phyloP scores from a whole-genome alignment of 1,140 invertebrate genomes.

The Cataglyphis hispanica region DNA sequence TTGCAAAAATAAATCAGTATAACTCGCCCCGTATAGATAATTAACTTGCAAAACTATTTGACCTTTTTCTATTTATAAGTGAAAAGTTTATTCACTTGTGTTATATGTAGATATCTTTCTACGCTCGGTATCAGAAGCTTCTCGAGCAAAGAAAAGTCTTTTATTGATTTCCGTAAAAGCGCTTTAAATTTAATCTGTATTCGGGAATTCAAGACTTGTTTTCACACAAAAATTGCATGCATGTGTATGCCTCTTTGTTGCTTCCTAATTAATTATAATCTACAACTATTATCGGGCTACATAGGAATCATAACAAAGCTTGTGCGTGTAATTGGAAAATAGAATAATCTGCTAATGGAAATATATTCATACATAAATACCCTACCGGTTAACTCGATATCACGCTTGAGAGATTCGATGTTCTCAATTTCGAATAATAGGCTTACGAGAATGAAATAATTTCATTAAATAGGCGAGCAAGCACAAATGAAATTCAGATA shows the following conservation, averaged over 20 bases:
- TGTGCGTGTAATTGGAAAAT: constrained; percentile 50
- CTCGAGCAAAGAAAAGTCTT: constrained; percentile 7
- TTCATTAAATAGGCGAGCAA: constrained; percentile 51
- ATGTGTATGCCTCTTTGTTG: too few relatives aligned
- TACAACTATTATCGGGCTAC: background rate
- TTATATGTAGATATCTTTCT: constrained; percentile 10
- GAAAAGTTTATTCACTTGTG: constrained; percentile 41
- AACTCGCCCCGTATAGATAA: background rate
- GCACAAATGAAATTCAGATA: constrained; percentile 44
- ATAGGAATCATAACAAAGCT: background rate
- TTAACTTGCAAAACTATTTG: constrained; percentile 32
- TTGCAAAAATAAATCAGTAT: constrained; percentile 34
- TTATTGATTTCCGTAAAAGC: background rate
- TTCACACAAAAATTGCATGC: background rate
- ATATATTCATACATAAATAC: constrained; percentile 55
- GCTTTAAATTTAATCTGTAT: constrained; percentile 17
- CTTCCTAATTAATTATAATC: constrained; percentile 30
- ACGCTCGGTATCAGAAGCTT: background rate
- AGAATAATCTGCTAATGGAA: constrained; percentile 61
- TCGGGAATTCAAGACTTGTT: background rate
- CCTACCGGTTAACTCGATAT: constrained; percentile 8
- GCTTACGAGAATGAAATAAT: constrained; percentile 58
- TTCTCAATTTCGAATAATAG: constrained; percentile 55
- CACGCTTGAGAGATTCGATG: constrained; percentile 20
- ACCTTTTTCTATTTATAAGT: constrained; percentile 35